Evolutionary conservation across 2,113 vertebrate genomes (phyloP).

Genomic region (Rhegmatorhina hoffmannsi): DNA sequence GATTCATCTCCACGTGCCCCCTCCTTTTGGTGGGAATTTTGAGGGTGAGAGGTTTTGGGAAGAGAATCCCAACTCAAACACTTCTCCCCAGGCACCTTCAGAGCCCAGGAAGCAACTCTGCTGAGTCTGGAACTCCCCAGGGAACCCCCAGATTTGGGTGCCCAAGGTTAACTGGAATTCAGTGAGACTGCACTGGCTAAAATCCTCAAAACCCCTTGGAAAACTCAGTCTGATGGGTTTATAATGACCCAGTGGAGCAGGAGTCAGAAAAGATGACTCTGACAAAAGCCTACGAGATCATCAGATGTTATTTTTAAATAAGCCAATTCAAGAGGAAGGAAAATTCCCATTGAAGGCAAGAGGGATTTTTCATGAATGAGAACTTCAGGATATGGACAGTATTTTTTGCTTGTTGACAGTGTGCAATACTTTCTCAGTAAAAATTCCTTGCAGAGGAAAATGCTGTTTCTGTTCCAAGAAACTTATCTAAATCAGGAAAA

Average conservation of each 20-base stretch:
- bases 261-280: conserved; percentile 22
- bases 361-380: conserved; percentile 57
- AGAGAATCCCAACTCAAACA: not conserved
- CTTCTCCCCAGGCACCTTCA: not conserved
- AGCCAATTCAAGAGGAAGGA: conserved; percentile 21
- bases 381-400: conserved; percentile 14
- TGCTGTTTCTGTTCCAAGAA: conserved; percentile 29
- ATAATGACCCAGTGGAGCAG: not conserved
- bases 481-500: not conserved
- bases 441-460: not conserved
- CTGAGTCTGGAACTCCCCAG: not conserved
- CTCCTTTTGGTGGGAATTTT: conserved; percentile 3
- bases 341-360: conserved; percentile 58
- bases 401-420: conserved; percentile 55
- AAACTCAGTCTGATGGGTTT: not conserved
- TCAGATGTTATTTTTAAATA: conserved; percentile 53
- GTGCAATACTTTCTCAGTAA: conserved; percentile 34
- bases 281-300: conserved; percentile 14
- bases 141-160: not conserved
- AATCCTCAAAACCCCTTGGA: not conserved
- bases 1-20: not conserved
- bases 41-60: not conserved
- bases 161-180: accelerated
- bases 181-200: not conserved
- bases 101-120: not conserved